Evolutionary conservation across 1,140 invertebrate genomes (phyloP), one percentile per base, ranked within the genome.

Genomic region (Sarcophaga bullata): DNA sequence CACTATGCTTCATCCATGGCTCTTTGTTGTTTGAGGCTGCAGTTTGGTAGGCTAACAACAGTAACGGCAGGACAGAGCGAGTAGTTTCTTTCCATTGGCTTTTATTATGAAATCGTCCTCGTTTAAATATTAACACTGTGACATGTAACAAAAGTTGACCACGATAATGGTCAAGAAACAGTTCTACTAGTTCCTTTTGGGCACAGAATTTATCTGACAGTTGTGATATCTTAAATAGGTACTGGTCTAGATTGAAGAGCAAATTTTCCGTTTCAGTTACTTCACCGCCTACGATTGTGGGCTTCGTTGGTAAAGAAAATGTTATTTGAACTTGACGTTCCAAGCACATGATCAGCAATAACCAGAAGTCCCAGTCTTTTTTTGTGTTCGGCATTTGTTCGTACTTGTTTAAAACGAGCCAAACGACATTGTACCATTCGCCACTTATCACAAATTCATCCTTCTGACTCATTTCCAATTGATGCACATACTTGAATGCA

Each of bases 71-170:
- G 49, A 92, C 91, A 10, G 91, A 85, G 81, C 92, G 91, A 7
- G 91, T 89, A 1, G 93, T 92, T 84, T 94, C 94, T 47, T 90
- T 91, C 93, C 94, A 95, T 83, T 91, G 93, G 37, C 93, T 91
- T 85, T 94, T 92, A 54, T 93, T 93, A 84, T 92, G 92, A 82
- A 94, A 92, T 82, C 94, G 92, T 2, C 94, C 92, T 87, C 88
- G 86, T 49, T 94, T 93, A 49, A 95, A 91, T 15, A 94, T 88
- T 58, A 94, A 91, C 62, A 94, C 93, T 6, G 93, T 94, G 52
- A 95, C 89, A 87, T 97, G 94, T 80, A 96, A 94, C 85, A 94
- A 93, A 62, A 97, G 91, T 86, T 97, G 96, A 0, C 94, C 96
- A 85, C 93, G 92, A 91, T 96, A 94, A 85, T 97, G 95, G 73